Evolutionary conservation across 2,797 vertebrate genomes (phyloP).

Genomic region (Artibeus lituratus): DNA sequence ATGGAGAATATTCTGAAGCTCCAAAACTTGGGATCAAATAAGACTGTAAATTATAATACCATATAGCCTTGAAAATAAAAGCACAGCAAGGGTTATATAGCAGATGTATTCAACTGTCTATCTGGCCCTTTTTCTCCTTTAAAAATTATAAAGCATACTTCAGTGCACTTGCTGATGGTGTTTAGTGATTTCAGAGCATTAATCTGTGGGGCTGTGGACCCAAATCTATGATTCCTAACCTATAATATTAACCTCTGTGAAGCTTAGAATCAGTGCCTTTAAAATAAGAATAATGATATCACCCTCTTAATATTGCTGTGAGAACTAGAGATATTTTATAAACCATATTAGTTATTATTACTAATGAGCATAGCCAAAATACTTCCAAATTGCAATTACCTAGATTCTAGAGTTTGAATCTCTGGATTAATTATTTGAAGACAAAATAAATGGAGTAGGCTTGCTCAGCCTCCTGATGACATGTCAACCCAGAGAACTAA

Average conservation of each 20-base stretch:
- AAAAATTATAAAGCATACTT: neutral
- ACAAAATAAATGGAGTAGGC: neutral
- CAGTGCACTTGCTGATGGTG: neutral
- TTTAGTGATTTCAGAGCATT: neutral
- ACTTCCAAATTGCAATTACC: neutral
- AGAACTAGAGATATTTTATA: neutral
- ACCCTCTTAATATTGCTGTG: neutral
- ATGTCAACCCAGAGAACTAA: neutral
- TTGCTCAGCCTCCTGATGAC: neutral
- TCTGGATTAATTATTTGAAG: neutral
- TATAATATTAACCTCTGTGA: neutral
- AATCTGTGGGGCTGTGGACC: neutral
- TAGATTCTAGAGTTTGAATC: neutral
- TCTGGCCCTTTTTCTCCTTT: neutral
- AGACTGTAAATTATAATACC: neutral
- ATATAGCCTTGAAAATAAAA: neutral
- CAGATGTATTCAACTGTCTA: neutral
- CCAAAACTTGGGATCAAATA: neutral
- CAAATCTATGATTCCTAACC: neutral
- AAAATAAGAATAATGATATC: neutral
- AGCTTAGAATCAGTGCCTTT: neutral
- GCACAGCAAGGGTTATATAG: neutral
- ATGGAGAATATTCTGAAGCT: neutral
- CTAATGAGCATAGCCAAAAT: neutral
- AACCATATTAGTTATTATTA: neutral